Evolutionary conservation across 2,888 invertebrate genomes (phyloP).

Genomic region (Stenichneumon culpator): DNA sequence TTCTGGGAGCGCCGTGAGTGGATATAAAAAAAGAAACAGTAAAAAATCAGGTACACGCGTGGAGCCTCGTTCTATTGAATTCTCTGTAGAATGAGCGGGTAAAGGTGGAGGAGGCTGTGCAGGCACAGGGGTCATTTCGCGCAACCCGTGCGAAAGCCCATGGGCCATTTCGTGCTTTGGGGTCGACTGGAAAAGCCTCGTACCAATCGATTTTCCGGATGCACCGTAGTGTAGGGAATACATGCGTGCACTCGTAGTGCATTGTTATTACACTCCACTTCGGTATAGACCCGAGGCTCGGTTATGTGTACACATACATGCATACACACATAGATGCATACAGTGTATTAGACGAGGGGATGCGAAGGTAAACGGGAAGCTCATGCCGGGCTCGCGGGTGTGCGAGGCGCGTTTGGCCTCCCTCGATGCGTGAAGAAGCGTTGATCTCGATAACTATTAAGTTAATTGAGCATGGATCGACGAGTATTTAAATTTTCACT

Average conservation of each 20-base stretch:
- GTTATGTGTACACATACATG: neutral
- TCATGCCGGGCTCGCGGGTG: constrained; percentile 19
- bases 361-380: constrained; percentile 36
- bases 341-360: constrained; percentile 8
- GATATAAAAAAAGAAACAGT: neutral
- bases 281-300: neutral
- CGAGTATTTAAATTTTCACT: constrained; percentile 65
- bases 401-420: constrained; percentile 49
- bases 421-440: constrained; percentile 63
- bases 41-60: neutral
- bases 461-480: constrained; percentile 60
- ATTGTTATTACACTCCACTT: constrained; percentile 37
- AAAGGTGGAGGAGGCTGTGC: constrained; percentile 19
- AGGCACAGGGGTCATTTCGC: constrained; percentile 33
- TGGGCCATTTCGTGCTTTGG: constrained; percentile 36
- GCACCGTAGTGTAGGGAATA: constrained; percentile 20
- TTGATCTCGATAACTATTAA: constrained; percentile 67
- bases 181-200: constrained; percentile 43
- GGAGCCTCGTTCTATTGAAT: constrained; percentile 59
- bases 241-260: constrained; percentile 28
- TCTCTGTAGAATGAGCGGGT: constrained; percentile 45
- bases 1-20: neutral
- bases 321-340: neutral
- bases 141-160: constrained; percentile 44
- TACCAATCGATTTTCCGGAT: constrained; percentile 55